Evolutionary conservation across 2,113 vertebrate species (phyloP).

Genomic region (Promerops cafer): DNA sequence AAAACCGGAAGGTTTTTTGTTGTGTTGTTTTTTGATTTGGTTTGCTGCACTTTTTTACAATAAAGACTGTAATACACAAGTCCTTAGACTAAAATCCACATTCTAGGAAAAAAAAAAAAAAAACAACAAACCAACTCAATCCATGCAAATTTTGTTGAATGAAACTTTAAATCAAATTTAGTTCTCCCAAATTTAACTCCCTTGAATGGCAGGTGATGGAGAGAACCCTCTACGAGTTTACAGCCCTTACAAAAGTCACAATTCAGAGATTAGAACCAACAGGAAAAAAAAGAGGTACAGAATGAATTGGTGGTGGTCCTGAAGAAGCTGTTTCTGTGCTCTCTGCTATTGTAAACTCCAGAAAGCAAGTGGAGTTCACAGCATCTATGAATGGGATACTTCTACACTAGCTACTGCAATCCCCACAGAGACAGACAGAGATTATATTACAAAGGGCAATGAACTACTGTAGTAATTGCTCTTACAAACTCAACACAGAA

Average conservation of each 20-base stretch:
- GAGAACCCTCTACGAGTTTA: not conserved
- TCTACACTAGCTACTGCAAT: not conserved
- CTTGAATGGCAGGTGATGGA: not conserved
- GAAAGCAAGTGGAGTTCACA: not conserved
- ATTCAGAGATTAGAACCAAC: not conserved
- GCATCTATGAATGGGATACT: not conserved
- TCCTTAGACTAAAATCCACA: not conserved
- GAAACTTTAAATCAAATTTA: not conserved
- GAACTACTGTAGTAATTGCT: not conserved
- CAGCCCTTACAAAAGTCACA: not conserved
- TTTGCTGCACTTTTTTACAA: not conserved
- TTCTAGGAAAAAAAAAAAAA: not conserved
- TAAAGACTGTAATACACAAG: not conserved
- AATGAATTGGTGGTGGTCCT: not conserved
- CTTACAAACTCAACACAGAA: not conserved
- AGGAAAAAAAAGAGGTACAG: not conserved
- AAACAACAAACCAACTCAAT: not conserved
- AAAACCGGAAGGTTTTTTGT: not conserved
- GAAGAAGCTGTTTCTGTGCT: not conserved
- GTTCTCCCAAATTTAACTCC: not conserved
- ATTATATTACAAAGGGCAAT: conserved; percentile 18
- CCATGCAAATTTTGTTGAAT: not conserved
- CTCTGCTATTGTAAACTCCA: not conserved
- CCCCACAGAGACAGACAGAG: not conserved
- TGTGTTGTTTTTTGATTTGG: not conserved